Evolutionary conservation across 2,888 invertebrate genomes (phyloP).

Genomic region (Perizoma flavofasciatum): DNA sequence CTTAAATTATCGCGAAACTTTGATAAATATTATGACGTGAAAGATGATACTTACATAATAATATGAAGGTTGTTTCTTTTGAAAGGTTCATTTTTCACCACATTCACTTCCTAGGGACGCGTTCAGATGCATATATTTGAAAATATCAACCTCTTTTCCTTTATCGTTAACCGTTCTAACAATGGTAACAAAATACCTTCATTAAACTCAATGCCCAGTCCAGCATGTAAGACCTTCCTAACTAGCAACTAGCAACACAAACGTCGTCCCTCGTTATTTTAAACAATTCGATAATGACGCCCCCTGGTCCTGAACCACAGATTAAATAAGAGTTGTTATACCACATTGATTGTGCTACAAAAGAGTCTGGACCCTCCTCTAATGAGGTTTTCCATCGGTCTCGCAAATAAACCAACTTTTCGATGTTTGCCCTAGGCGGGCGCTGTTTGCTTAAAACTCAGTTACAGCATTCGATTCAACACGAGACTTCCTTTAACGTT

Average conservation of each 20-base stretch:
- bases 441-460: slow-evolving; percentile 35
- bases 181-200: slow-evolving; percentile 31
- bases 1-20: no score
- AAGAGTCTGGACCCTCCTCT: slow-evolving; percentile 63
- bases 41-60: no score
- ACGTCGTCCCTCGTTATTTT: slow-evolving; percentile 75
- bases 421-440: slow-evolving; percentile 65
- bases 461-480: slow-evolving; percentile 10
- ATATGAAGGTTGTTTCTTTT: no score
- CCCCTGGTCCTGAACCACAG: slow-evolving; percentile 45
- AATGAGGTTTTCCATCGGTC: slow-evolving; percentile 66
- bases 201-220: slow-evolving; percentile 27
- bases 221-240: slow-evolving; percentile 36
- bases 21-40: no score
- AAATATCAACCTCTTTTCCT: neutral
- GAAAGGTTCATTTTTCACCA: no score
- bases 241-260: slow-evolving; percentile 56
- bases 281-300: slow-evolving; percentile 79
- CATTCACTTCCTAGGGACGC: no score
- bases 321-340: slow-evolving; percentile 21
- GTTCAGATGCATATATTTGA: no score
- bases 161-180: slow-evolving; percentile 8
- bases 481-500: slow-evolving; percentile 13
- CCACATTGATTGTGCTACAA: slow-evolving; percentile 67
- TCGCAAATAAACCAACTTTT: slow-evolving; percentile 58